phyloP scores from a whole-genome alignment of 1,140 invertebrate genomes.

The Drosophila pandora region DNA sequence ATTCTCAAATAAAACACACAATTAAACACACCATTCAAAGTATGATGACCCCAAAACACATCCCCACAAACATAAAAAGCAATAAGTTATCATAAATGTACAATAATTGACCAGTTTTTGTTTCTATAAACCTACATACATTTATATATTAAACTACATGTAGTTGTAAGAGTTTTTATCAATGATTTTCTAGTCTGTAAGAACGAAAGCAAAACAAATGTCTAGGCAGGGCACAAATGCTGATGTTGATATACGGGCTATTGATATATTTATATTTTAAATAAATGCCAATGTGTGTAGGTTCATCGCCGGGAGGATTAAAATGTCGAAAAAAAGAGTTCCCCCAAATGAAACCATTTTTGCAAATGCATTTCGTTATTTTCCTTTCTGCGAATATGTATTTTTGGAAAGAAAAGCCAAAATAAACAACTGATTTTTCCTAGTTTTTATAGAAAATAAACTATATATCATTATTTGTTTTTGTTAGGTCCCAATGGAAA shows the following conservation, averaged over 20 bases:
- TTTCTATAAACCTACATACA: constrained; percentile 14
- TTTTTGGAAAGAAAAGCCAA: constrained; percentile 4
- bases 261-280: constrained; percentile 14
- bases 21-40: constrained; percentile 26
- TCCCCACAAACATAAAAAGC: constrained; percentile 22
- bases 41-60: constrained; percentile 4
- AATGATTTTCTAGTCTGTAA: constrained; percentile 51
- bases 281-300: constrained; percentile 24
- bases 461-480: constrained; percentile 22
- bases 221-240: constrained; percentile 31
- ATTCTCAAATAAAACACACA: constrained; percentile 49
- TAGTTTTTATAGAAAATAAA: constrained; percentile 23
- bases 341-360: constrained; percentile 48
- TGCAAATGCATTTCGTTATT: constrained; percentile 43
- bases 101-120: constrained; percentile 54
- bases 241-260: constrained; percentile 16
- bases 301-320: constrained; percentile 44
- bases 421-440: constrained; percentile 25
- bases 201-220: constrained; percentile 30
- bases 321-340: constrained; percentile 28
- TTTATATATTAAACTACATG: constrained; percentile 25
- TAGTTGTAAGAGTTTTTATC: constrained; percentile 42
- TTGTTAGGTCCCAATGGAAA: constrained; percentile 52
- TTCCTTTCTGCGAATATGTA: constrained; percentile 11
- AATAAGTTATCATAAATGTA: constrained; percentile 71